phyloP scores from a whole-genome alignment of 2,888 invertebrate species.

The Xestoiulus laeticollis region DNA sequence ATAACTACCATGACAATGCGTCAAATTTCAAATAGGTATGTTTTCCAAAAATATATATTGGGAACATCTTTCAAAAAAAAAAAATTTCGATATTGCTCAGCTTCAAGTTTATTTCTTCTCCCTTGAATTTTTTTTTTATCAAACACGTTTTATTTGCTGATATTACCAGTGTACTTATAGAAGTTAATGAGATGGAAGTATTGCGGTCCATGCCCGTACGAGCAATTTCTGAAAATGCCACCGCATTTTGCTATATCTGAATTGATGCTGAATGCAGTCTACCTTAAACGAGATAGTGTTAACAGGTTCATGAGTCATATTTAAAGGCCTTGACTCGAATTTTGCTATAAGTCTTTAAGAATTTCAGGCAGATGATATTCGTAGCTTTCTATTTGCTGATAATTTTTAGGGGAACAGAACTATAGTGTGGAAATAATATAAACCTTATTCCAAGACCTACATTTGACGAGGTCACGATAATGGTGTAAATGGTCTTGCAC shows the following conservation, averaged over 20 bases:
- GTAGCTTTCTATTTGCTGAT: neutral
- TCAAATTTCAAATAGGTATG: neutral
- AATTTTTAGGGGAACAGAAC: neutral
- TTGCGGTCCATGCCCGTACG: constrained; percentile 4
- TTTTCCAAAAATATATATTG: constrained; percentile 11
- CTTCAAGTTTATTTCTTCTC: constrained; percentile 30
- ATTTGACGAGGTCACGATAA: too few relatives aligned
- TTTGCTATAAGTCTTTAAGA: neutral
- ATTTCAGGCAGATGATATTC: neutral
- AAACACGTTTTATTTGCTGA: constrained; percentile 31
- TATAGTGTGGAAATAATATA: neutral
- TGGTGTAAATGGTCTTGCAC: too few relatives aligned
- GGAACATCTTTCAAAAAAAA: neutral
- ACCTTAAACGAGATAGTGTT: constrained; percentile 38
- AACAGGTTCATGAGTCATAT: constrained; percentile 21
- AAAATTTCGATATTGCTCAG: constrained; percentile 30
- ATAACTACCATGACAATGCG: neutral
- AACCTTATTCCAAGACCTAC: too few relatives aligned
- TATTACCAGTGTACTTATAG: neutral
- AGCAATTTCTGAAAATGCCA: constrained; percentile 27
- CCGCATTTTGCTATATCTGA: neutral
- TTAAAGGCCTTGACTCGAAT: neutral
- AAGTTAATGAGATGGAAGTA: constrained; percentile 40
- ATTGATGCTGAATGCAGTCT: constrained; percentile 21
- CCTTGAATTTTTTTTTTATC: neutral